Conservation (phyloP, 37 sponge, comb jelly and placozoan genomes). For the Chondrosia reniformis region DNA sequence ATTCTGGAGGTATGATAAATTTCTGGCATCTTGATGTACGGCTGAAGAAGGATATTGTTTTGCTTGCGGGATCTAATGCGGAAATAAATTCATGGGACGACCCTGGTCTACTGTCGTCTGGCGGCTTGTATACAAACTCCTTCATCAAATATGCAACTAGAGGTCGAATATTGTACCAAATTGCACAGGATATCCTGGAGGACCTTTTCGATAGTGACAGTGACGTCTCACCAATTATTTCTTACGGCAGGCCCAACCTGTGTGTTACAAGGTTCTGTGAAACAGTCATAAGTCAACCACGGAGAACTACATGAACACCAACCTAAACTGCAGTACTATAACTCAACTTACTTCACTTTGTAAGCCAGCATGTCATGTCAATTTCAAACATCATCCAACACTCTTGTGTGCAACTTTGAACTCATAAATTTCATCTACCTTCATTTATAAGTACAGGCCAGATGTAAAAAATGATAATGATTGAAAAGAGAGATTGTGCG, state of each 20-base stretch:
- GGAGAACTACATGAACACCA: too few relatives aligned
- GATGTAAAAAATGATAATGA: too few relatives aligned
- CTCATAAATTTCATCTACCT: too few relatives aligned
- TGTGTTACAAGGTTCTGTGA: background rate
- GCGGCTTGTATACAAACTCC: background rate
- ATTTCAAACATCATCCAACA: too few relatives aligned
- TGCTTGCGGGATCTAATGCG: background rate
- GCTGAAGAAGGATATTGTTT: background rate
- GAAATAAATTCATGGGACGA: conserved; percentile 7
- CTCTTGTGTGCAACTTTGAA: too few relatives aligned
- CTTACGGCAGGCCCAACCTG: background rate
- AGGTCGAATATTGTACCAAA: background rate
- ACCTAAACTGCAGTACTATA: too few relatives aligned
- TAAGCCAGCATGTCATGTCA: too few relatives aligned
- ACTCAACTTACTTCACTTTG: too few relatives aligned
- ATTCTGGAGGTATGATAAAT: conserved; percentile 13
- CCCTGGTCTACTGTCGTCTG: background rate
- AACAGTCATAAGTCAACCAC: too few relatives aligned
- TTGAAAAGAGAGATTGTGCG: too few relatives aligned
- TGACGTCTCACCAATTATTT: background rate
- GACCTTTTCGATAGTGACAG: background rate
- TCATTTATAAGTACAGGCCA: too few relatives aligned
- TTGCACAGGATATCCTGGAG: background rate
- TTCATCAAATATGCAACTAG: background rate
- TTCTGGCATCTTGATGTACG: background rate